Evolutionary conservation across 2,797 vertebrate genomes (phyloP), one percentile per base, ranked within the genome.

Genomic region (Alcedo quadribrachys): DNA sequence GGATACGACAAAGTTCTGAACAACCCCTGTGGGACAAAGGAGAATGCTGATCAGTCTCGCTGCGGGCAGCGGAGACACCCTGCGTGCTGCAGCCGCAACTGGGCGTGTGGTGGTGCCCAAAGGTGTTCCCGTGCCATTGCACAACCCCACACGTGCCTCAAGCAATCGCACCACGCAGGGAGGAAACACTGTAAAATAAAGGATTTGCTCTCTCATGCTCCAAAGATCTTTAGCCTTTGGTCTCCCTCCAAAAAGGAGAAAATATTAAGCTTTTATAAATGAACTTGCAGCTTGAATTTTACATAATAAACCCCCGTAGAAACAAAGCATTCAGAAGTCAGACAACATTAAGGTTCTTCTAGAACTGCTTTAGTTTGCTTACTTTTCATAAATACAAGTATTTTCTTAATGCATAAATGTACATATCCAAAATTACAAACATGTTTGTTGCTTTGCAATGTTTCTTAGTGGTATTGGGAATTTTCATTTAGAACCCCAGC

Each of bases 1-100:
- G 99, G 81, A 99, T 99, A 84, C 99, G 98, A 97, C 99, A 99
- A 45, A 99, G 98, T 97, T 99, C 99, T 7, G 99, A 99, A 95
- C 98, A 99, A 81, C 99, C 99, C 97, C 99, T 99, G 97, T 3
- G 15, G 68, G 62, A 93, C 25, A 94, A 55, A 93, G 35, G 46
- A 86, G 83, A 90, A 50, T 0, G 7, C 48, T 50, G 19, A 93
- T 95, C 42, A 90, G 32, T 40, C 46, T 73, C 62, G 53, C 30
- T 7, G 54, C 55, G 63, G 10, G 28, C 71, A 74, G 55, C 12
- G 61, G 57, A 37, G 37, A 37, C 37, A 37, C 37, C 37, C 37
- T 37, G 37, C 37, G 12, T 37, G 37, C 37, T 37, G 37, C 37
- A 37, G 37, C 37, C 12, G 35, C 35, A 37, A 37, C 11, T 37